These are phyloP conservation scores for Planiliza haematocheilus DNA, from an alignment of 2,113 vertebrate genomes.

Conservation along the genomic window DNA sequence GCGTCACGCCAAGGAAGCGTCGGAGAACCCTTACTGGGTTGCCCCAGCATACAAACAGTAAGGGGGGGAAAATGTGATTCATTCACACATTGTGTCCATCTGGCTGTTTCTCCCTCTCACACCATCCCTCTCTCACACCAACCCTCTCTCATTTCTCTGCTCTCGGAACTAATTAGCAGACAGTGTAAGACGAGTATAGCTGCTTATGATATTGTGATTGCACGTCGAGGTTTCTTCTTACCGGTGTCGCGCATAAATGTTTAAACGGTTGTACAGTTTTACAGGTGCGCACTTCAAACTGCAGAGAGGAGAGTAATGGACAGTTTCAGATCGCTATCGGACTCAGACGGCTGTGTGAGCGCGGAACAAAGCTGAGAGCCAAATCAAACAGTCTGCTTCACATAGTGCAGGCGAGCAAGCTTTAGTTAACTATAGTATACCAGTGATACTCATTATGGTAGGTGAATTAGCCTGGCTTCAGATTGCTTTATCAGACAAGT, in stretches of 20 bases:
- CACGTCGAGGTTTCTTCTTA: conserved; percentile 32
- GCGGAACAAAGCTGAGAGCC: conserved; percentile 26
- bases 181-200: conserved; percentile 32
- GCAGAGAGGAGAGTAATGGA: conserved; percentile 38
- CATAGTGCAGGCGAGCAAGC: neutral
- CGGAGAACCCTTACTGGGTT: conserved; percentile 96
- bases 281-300: conserved; percentile 42
- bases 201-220: neutral
- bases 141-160: conserved; percentile 23
- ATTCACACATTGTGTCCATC: conserved; percentile 4
- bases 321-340: conserved; percentile 63
- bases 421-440: neutral
- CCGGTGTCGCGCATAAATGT: conserved; percentile 57
- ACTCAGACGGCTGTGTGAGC: conserved; percentile 31
- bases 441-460: conserved; percentile 4
- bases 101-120: neutral
- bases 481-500: conserved; percentile 4
- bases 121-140: neutral
- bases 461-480: neutral
- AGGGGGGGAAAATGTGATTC: conserved; percentile 42
- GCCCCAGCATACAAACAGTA: conserved; percentile 93
- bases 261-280: conserved; percentile 59
- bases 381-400: conserved; percentile 27
- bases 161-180: conserved; percentile 32
- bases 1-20: conserved; percentile 92